These are phyloP conservation scores for Apteryx mantelli DNA, from an alignment of 2,113 vertebrate genomes.

Conservation along the genomic window DNA sequence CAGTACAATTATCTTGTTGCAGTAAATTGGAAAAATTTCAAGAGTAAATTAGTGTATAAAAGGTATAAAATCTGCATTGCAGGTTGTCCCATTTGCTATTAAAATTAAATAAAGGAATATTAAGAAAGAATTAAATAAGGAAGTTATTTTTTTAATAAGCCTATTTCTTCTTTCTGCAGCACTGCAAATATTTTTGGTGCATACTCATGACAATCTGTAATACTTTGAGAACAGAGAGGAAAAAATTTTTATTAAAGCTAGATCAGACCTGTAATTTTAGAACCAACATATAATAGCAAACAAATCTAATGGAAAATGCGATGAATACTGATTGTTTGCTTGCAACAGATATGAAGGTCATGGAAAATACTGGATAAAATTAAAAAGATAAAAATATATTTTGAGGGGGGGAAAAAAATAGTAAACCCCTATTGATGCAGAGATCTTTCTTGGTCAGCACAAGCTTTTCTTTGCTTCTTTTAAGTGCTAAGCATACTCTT, in stretches of 20 bases:
- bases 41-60: constrained; percentile 60
- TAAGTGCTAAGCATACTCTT: background rate
- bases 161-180: background rate
- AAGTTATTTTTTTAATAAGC: constrained; percentile 16
- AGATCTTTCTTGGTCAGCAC: background rate
- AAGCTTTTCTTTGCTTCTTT: background rate
- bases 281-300: constrained; percentile 5
- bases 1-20: constrained; percentile 67
- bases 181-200: background rate
- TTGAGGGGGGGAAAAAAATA: background rate
- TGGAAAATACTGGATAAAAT: constrained; percentile 16
- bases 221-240: background rate
- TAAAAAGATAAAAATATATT: background rate
- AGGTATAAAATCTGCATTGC: constrained; percentile 53
- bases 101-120: constrained; percentile 51
- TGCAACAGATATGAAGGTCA: constrained; percentile 27
- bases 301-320: background rate
- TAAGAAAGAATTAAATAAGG: constrained; percentile 41
- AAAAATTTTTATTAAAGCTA: constrained; percentile 35
- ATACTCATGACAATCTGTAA: constrained; percentile 6
- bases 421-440: background rate
- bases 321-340: constrained; percentile 16
- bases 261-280: constrained; percentile 43
- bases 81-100: constrained; percentile 51
- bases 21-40: constrained; percentile 67